Evolutionary conservation across 2,888 invertebrate species (phyloP), one percentile per base, ranked within the genome.

Genomic region (Caenorhabditis sp.): DNA sequence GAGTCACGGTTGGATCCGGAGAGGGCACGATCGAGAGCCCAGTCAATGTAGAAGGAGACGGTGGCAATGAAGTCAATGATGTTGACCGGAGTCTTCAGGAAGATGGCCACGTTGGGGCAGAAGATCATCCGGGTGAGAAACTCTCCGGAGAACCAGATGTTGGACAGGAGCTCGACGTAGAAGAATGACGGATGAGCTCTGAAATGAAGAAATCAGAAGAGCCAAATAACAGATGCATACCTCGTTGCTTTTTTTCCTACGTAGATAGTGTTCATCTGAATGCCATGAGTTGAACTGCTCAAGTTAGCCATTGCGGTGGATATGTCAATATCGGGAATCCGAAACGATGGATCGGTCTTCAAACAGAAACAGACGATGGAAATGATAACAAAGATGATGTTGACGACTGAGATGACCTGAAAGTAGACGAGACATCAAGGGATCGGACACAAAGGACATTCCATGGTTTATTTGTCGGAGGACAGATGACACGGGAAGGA

Each of bases 51-150:
- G 94, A 99, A 99, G 92, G 97, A 97, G 93, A 98, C 94, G 47
- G 98, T 99, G 85, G 99, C 98, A 90, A 98, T 96, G 93, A 98
- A 97, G 93, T 99, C 99, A 93, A 99, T 99, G 93, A 99, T 95
- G 94, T 99, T 99, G 91, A 98, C 97, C 83, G 97, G 98, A 40
- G 93, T 84, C 32, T 85, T 86, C 35, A 88, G 69, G 53, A 87
- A 87, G 11, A 53, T 32, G 0, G 67, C 55, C 11, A 84, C 65
- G 51, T 92, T 95, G 28, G 96, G 96, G 67, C 96, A 95, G 92
- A 97, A 96, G 92, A 96, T 94, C 91, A 96, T 95, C 88, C 97
- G 94, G 74, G 96, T 95, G 69, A 95, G 94, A 82, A 97, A 94
- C 92, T 97, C 97, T 88, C 97, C 95, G 2, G 96, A 96, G 93